These are phyloP conservation scores for Chamaea fasciata DNA, from an alignment of 2,113 vertebrate genomes.

Conservation along the genomic window DNA sequence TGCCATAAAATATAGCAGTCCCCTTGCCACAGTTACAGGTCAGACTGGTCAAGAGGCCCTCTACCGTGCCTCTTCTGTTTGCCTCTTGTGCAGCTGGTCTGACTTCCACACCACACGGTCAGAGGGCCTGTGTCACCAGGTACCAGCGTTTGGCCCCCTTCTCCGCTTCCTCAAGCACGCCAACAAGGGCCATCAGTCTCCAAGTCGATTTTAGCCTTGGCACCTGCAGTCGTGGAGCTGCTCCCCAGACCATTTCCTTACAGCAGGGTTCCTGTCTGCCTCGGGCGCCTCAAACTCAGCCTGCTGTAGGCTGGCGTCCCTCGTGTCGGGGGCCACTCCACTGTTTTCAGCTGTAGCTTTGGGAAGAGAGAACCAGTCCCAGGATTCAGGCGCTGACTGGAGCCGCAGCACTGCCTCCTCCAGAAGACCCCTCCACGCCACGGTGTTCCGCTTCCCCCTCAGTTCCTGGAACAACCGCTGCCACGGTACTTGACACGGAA, in stretches of 20 bases:
- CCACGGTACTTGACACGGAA: accelerated
- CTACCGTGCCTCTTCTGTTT: neutral
- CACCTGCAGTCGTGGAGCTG: neutral
- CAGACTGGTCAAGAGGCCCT: neutral
- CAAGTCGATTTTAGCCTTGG: neutral
- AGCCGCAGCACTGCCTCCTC: neutral
- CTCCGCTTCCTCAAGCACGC: neutral
- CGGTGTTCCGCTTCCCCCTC: neutral
- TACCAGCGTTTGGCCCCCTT: neutral
- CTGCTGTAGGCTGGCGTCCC: neutral
- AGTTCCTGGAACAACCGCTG: neutral
- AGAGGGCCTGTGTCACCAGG: no score
- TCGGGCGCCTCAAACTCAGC: accelerated
- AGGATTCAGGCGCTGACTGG: neutral
- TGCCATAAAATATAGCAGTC: neutral
- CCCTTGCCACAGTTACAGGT: neutral
- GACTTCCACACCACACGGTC: neutral
- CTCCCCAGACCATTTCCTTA: neutral
- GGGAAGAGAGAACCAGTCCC: neutral
- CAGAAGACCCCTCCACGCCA: accelerated
- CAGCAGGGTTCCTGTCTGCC: neutral
- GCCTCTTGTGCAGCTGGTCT: neutral
- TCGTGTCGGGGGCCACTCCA: accelerated
- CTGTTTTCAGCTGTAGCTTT: neutral
- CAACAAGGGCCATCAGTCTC: neutral